Evolutionary conservation across 2,113 vertebrate species (phyloP).

Genomic region (Miniopterus natalensis): DNA sequence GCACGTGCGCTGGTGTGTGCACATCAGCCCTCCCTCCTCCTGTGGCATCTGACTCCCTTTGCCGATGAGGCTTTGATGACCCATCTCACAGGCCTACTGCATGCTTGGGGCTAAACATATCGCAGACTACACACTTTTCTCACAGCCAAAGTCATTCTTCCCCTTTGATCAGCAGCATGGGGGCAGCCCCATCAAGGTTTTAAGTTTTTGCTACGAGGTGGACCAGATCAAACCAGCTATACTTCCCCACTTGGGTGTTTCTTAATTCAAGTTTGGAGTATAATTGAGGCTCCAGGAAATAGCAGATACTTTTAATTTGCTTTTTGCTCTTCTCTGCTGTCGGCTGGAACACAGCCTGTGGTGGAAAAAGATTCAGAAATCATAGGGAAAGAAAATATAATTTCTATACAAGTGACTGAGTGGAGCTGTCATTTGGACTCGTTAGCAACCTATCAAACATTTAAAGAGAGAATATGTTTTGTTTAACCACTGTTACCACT

Average conservation of each 20-base stretch:
- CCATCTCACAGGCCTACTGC: neutral
- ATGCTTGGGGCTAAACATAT: slow-evolving; percentile 37
- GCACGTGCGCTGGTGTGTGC: neutral
- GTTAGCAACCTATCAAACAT: slow-evolving; percentile 59
- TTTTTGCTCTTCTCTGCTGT: neutral
- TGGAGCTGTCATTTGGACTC: slow-evolving; percentile 42
- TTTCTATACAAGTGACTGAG: slow-evolving; percentile 47
- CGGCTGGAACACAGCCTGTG: neutral
- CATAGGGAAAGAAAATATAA: slow-evolving; percentile 71
- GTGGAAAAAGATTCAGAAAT: neutral
- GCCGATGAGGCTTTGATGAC: slow-evolving; percentile 54
- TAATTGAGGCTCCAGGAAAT: slow-evolving; percentile 51
- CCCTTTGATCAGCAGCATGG: slow-evolving; percentile 50
- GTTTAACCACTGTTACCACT: slow-evolving; percentile 53
- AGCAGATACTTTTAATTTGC: slow-evolving; percentile 49
- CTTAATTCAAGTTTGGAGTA: slow-evolving; percentile 40
- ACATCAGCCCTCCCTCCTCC: neutral
- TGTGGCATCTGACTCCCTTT: neutral
- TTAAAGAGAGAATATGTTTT: slow-evolving; percentile 66
- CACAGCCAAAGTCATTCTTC: neutral
- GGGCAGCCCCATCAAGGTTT: slow-evolving; percentile 32
- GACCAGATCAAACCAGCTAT: slow-evolving; percentile 57
- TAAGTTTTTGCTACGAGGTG: slow-evolving; percentile 40
- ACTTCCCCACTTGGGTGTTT: neutral
- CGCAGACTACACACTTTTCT: neutral